Evolutionary conservation across 1,140 invertebrate species (phyloP).

Genomic region (Cyclina sinensis): DNA sequence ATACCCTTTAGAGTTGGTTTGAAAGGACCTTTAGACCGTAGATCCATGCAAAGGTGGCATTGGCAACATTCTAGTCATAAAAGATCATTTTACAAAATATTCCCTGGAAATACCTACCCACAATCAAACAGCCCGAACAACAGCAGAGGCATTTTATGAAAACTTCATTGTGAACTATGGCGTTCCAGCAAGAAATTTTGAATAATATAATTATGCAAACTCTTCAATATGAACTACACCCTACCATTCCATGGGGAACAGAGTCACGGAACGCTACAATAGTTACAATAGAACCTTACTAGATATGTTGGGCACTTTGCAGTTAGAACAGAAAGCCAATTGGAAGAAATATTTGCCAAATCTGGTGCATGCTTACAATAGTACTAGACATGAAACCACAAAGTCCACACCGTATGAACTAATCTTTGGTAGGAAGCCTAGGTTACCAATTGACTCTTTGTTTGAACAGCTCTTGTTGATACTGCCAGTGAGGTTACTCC

Average conservation of each 20-base stretch:
- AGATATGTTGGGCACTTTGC: conserved; percentile 56
- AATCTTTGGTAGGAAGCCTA: conserved; percentile 55
- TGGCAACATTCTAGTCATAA: no score
- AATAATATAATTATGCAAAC: conserved; percentile 26
- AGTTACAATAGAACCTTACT: no score
- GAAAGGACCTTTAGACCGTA: conserved; percentile 56
- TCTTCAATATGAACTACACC: conserved; percentile 22
- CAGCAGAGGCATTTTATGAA: no score
- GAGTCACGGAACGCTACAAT: conserved; percentile 30
- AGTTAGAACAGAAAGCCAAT: conserved; percentile 41
- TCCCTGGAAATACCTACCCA: conserved; percentile 52
- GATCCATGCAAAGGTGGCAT: conserved; percentile 62
- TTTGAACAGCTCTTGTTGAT: conserved; percentile 5
- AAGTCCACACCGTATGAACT: conserved; percentile 44
- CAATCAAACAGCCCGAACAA: conserved; percentile 52
- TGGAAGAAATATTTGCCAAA: conserved; percentile 58
- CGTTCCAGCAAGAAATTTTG: conserved; percentile 50
- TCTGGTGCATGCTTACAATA: conserved; percentile 61
- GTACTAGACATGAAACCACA: conserved; percentile 58
- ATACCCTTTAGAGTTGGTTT: conserved; percentile 66
- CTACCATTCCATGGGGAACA: no score
- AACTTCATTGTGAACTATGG: conserved; percentile 64
- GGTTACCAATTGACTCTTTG: conserved; percentile 48
- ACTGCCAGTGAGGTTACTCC: not conserved
- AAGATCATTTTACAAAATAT: conserved; percentile 63